Base-by-base conservation (phyloP, 2,113 vertebrate species). In the Strix aluco region DNA sequence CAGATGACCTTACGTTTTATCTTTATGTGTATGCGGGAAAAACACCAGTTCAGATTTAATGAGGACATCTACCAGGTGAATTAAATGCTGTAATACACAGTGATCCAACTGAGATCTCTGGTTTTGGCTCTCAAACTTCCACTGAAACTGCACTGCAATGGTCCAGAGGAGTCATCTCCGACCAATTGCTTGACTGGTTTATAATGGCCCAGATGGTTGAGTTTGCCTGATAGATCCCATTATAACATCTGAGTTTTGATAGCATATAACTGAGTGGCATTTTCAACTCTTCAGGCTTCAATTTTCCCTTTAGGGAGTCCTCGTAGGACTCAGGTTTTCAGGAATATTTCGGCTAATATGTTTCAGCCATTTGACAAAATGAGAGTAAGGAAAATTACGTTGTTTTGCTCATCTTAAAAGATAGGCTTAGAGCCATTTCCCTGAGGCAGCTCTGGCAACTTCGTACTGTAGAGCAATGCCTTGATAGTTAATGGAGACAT, bases 31-130 rank as follows among this genome's bases (percentile, higher is more conserved):
- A 5, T 22, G 26, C 5, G 11, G 8, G 72, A 30, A 51, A 55
- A 36, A 46, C 2, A 27, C 2, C 42, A 23, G 34, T 2, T 62
- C 16, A 4, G n/a, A 21, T 84, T 73, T 84, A 74, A 93, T 69
- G 74, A 86, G 89, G 81, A 32, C 89, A 34, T 79, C 59, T 47
- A 32, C 65, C 61, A 57, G 65, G 86, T 54, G 92, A 66, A 61
- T 8, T 86, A 91, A 94, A 91, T 88, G 88, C 17, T 79, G 67
- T 89, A 92, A 67, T 73, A 84, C 26, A 4, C 83, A 65, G 55
- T 46, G 92, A 79, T 94, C 93, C 66, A 83, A 74, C 91, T 69
- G 94, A 81, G 90, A 92, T 86, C 85, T 34, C 90, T 88, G 84
- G 11, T 78, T 95, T 93, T 86, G 74, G 79, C 81, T 88, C 85